These are phyloP conservation scores for Theristus sp. DNA, from an alignment of 2,888 invertebrate genomes.

Conservation along the genomic window DNA sequence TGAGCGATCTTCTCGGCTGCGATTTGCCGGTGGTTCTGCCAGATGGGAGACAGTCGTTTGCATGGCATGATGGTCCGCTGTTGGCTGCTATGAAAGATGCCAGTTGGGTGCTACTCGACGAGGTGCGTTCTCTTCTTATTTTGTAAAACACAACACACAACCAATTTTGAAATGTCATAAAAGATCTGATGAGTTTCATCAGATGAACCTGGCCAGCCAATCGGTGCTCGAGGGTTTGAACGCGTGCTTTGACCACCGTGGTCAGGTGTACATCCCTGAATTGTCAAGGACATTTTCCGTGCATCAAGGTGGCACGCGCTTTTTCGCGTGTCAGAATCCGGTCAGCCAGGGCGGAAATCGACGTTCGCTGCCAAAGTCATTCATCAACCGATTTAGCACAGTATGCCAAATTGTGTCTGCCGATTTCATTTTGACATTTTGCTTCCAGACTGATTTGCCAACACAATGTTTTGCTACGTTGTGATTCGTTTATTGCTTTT, in stretches of 20 bases:
- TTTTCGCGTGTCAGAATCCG: constrained; percentile 97
- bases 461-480: too few relatives aligned
- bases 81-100: constrained; percentile 73
- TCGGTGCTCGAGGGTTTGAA: constrained; percentile 94
- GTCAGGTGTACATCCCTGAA: constrained; percentile 86
- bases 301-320: constrained; percentile 40
- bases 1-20: constrained; percentile 90
- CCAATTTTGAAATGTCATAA: too few relatives aligned
- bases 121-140: too few relatives aligned
- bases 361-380: constrained; percentile 83
- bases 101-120: constrained; percentile 90
- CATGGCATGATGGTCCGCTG: constrained; percentile 89
- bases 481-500: too few relatives aligned
- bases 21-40: constrained; percentile 77
- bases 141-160: background rate
- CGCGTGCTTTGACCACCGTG: constrained; percentile 90
- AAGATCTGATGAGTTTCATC: too few relatives aligned
- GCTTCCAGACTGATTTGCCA: too few relatives aligned
- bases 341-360: constrained; percentile 82
- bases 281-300: constrained; percentile 46
- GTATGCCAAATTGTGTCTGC: too few relatives aligned
- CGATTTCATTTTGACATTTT: too few relatives aligned
- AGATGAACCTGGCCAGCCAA: constrained; percentile 87
- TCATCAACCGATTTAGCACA: constrained; percentile 87
- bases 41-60: constrained; percentile 59